Conservation (phyloP, 2,797 vertebrate genomes). For the Eleutherodactylus coqui region DNA sequence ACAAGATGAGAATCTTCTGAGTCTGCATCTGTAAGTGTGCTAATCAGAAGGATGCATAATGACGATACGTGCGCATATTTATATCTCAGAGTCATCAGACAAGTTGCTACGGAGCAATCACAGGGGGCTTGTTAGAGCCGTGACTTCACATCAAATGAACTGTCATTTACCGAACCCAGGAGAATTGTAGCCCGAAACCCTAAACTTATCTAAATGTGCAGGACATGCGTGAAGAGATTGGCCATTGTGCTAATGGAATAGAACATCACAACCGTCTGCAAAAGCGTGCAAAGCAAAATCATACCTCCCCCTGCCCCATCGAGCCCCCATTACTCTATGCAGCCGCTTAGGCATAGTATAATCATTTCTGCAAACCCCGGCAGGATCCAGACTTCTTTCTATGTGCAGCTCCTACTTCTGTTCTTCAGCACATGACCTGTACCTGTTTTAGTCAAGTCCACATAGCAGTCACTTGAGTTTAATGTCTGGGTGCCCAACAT, state of each 20-base stretch:
- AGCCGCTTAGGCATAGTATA: no score
- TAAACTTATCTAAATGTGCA: background rate
- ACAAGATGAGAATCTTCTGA: background rate
- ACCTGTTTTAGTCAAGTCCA: no score
- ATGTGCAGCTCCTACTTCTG: background rate
- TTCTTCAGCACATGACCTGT: background rate
- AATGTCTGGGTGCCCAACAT: no score
- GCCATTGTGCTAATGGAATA: background rate
- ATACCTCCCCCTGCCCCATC: no score
- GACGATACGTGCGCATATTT: slow-evolving; percentile 69
- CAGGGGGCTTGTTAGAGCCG: slow-evolving; percentile 65
- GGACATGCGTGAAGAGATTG: background rate
- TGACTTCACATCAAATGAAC: slow-evolving; percentile 66
- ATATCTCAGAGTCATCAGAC: slow-evolving; percentile 65
- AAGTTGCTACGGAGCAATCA: slow-evolving; percentile 69
- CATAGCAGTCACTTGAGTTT: no score
- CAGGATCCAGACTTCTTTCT: background rate
- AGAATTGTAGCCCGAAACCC: slow-evolving; percentile 47
- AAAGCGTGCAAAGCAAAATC: no score
- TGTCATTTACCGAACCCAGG: slow-evolving; percentile 65
- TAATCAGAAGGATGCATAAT: slow-evolving; percentile 70
- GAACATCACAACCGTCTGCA: no score
- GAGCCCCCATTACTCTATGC: no score
- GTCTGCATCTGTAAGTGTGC: slow-evolving; percentile 15
- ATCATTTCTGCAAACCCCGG: background rate